These are phyloP conservation scores for Lampris incognitus DNA, from an alignment of 2,113 vertebrate species.

Conservation along the genomic window DNA sequence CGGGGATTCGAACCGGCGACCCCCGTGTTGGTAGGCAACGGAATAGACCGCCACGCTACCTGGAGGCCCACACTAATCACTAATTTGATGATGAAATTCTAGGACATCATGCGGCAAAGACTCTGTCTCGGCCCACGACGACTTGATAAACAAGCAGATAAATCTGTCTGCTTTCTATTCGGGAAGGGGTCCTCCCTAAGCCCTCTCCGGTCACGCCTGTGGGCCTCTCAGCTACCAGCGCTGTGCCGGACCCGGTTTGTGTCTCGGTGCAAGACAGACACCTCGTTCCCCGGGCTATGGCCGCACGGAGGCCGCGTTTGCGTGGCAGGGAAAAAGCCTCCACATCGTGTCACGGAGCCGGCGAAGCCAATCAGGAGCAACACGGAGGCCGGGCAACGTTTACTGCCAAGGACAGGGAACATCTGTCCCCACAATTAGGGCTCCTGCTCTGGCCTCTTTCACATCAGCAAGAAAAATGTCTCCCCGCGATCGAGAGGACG, in stretches of 20 bases:
- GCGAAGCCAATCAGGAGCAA: conserved; percentile 21
- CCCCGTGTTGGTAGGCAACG: too few species aligned
- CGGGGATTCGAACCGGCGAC: too few species aligned
- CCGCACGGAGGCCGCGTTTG: conserved; percentile 14
- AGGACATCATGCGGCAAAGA: too few species aligned
- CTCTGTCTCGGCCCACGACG: background rate
- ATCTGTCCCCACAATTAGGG: background rate
- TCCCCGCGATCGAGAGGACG: background rate
- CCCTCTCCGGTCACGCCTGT: conserved; percentile 34
- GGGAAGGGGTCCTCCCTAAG: conserved; percentile 20
- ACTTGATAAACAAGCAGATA: conserved; percentile 48
- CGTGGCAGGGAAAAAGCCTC: conserved; percentile 9
- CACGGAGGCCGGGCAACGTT: conserved; percentile 8
- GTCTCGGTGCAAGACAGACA: conserved; percentile 35
- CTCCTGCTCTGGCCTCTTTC: conserved; percentile 1
- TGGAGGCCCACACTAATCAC: too few species aligned
- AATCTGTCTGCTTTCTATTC: conserved; percentile 39
- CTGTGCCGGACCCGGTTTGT: conserved; percentile 22
- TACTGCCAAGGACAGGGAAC: conserved; percentile 42
- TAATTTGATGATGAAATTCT: too few species aligned
- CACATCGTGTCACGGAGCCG: conserved; percentile 16
- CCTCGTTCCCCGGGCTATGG: conserved; percentile 22
- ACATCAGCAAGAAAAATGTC: background rate
- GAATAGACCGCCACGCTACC: too few species aligned
- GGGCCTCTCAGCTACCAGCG: conserved; percentile 20